Base-by-base conservation (phyloP, 1,140 invertebrate species). In the Protaetia brevitarsis region DNA sequence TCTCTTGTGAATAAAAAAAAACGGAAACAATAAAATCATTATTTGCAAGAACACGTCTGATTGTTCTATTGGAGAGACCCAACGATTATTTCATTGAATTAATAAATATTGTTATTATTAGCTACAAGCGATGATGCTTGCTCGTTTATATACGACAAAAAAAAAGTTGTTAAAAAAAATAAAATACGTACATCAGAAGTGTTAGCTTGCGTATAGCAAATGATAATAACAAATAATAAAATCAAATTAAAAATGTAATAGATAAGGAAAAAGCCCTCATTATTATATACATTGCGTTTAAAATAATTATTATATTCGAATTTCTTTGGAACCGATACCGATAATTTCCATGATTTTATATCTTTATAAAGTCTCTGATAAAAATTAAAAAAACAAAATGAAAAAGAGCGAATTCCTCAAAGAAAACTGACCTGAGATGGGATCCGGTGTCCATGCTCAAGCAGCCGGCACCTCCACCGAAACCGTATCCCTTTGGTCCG, bases 401-500 rank as follows among this genome's bases (percentile, higher is more conserved):
- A 51, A 51, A 51, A n/a, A 51, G 26, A 51, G 21, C 13, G 21
- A 51, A 51, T 23, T 23, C 19, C 30, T 29, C 26, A n/a, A 26
- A 64, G 29, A 66, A 70, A 21, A 84, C 86, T 87, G 82, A 87
- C 85, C 84, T 34, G 74, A 96, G 86, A 77, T 95, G 93, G 67
- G 92, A 88, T 72, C 94, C 94, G 76, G 87, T 85, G 84, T 97
- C 97, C 93, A 95, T 99, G 81, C 92, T 96, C 70, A 99, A 86
- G 78, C 94, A 94, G 66, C 96, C 97, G 77, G 96, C 97, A 75
- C 97, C 97, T 79, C 94, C 93, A 70, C 97, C 97, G 81, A 98
- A 99, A 73, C 97, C 97, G 82, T 98, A 97, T 73, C 92, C 97
- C 84, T 99, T 99, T 71, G 96, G 97, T 78, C 97, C 96, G 82